phyloP scores from a whole-genome alignment of 2,113 vertebrate genomes.

The Oostethus manadensis region DNA sequence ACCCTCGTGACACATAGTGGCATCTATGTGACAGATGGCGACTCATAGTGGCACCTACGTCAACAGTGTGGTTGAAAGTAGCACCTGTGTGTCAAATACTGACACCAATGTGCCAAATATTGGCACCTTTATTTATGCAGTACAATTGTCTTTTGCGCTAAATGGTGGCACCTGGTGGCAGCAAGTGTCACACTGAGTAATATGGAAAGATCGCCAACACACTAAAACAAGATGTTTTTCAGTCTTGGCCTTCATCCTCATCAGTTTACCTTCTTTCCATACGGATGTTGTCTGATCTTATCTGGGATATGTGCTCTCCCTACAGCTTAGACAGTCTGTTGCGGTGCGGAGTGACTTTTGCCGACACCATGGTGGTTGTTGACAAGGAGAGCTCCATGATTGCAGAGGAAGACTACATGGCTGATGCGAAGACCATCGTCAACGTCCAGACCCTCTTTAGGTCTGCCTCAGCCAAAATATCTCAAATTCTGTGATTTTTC shows the following conservation, averaged over 20 bases:
- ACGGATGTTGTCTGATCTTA: background rate
- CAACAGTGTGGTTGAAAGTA: no score
- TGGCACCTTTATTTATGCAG: no score
- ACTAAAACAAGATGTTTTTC: no score
- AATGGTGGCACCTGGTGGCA: no score
- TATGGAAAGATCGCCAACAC: no score
- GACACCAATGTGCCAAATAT: no score
- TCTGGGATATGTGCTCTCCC: background rate
- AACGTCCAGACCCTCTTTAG: slow-evolving; percentile 80
- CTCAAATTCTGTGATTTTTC: background rate
- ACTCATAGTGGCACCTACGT: no score
- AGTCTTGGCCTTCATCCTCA: background rate
- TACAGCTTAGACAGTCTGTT: slow-evolving; percentile 76
- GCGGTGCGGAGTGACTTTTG: slow-evolving; percentile 77
- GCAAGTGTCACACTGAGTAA: no score
- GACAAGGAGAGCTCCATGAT: slow-evolving; percentile 84
- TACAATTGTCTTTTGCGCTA: no score
- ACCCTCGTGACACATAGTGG: background rate
- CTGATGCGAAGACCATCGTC: slow-evolving; percentile 80
- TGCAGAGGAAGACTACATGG: slow-evolving; percentile 82
- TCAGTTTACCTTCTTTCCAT: background rate
- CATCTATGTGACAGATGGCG: no score
- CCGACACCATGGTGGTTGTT: slow-evolving; percentile 80
- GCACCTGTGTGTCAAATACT: no score
- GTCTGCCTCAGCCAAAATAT: slow-evolving; percentile 36